A percentile compares a stretch with the other conserved stretches of the same genome.
Evolutionary conservation across 30 jellyfish, hydroid and myxozoan species (phyloP).

Genomic region (Mastigias papua): DNA sequence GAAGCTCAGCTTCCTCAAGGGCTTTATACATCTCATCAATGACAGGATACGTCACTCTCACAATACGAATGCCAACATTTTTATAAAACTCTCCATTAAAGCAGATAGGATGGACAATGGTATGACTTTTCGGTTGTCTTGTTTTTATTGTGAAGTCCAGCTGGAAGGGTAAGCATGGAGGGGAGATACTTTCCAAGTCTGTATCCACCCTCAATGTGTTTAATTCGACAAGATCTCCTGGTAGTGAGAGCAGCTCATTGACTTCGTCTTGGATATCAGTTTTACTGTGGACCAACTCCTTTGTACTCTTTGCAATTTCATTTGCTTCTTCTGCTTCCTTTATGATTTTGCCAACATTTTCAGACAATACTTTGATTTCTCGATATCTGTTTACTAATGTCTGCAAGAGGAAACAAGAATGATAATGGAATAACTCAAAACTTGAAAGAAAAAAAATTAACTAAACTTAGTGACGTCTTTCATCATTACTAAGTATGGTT

Average conservation of each 20-base stretch:
- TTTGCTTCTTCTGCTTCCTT: constrained; percentile 15
- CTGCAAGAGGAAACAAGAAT: neutral
- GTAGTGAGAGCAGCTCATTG: neutral
- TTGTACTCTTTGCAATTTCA: constrained; percentile 17
- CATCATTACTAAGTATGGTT: too few species aligned
- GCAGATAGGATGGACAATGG: neutral
- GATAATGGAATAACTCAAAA: too few species aligned
- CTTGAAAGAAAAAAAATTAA: too few species aligned
- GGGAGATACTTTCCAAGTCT: neutral
- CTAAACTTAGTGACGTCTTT: too few species aligned
- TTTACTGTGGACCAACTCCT: neutral
- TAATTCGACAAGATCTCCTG: neutral
- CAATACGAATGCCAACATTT: constrained; percentile 20
- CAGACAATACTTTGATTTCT: constrained; percentile 17
- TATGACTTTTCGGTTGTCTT: neutral
- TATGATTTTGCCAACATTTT: constrained; percentile 21
- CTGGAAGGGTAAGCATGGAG: constrained; percentile 56
- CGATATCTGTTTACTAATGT: constrained; percentile 34
- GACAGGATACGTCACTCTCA: constrained; percentile 6
- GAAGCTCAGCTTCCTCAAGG: constrained; percentile 46
- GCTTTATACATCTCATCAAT: constrained; percentile 27
- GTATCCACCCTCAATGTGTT: neutral
- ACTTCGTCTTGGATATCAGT: neutral
- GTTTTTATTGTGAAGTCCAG: constrained; percentile 11
- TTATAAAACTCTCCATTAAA: constrained; percentile 57